phyloP scores from a whole-genome alignment of 2,888 invertebrate species.

The Eupithecia abbreviata region DNA sequence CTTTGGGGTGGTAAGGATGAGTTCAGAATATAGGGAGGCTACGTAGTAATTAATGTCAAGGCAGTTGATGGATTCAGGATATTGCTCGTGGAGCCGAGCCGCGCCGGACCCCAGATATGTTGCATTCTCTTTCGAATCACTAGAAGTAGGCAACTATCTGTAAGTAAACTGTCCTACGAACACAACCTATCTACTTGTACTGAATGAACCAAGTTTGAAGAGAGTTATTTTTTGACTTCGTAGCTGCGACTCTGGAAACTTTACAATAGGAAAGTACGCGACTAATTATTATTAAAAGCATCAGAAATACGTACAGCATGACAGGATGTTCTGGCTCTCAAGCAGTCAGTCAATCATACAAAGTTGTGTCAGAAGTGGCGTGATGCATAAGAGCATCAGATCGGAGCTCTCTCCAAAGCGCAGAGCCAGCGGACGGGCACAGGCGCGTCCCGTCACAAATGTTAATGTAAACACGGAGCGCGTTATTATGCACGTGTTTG shows the following conservation, averaged over 20 bases:
- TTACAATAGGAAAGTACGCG: not conserved
- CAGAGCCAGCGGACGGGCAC: not conserved
- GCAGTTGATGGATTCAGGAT: constrained; percentile 35
- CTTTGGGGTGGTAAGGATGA: not conserved
- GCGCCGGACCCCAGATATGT: not conserved
- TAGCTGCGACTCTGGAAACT: not conserved
- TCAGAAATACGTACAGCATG: not conserved
- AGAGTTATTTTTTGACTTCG: no score
- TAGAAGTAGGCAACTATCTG: no score
- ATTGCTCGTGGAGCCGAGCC: constrained; percentile 28
- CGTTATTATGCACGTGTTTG: constrained; percentile 53
- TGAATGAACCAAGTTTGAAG: no score
- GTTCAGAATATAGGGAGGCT: not conserved
- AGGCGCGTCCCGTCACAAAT: not conserved
- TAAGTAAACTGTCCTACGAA: no score
- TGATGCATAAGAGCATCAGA: not conserved
- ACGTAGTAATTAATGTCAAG: constrained; percentile 35
- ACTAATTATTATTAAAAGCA: no score
- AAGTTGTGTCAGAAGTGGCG: not conserved
- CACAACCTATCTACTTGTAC: no score
- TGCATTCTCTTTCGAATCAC: not conserved
- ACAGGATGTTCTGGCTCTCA: not conserved
- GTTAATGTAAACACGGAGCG: constrained; percentile 49
- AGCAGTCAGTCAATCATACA: not conserved
- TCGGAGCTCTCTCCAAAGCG: not conserved